A percentile compares a stretch with the other conserved stretches of the same genome.
Conservation (phyloP, 1,140 invertebrate genomes). For the Drosophila prosaltans region DNA sequence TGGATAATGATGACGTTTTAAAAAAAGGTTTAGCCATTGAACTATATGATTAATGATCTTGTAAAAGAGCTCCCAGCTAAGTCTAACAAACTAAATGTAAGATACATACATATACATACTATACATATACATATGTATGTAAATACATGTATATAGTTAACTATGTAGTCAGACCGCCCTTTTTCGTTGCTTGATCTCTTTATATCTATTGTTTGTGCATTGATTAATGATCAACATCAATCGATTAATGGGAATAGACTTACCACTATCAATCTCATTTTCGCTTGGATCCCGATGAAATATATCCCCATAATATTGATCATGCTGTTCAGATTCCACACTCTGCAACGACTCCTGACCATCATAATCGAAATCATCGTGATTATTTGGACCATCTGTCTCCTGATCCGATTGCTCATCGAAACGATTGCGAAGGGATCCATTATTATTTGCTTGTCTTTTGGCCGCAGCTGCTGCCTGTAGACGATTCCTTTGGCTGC, state of each 20-base stretch:
- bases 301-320: slow-evolving; percentile 83
- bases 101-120: background rate
- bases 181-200: slow-evolving; percentile 6
- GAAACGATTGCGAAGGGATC: slow-evolving; percentile 13
- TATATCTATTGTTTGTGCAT: slow-evolving; percentile 2
- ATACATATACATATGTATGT: background rate
- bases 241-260: slow-evolving; percentile 25
- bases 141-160: background rate
- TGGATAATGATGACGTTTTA: background rate
- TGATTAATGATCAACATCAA: slow-evolving; percentile 5
- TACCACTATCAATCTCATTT: slow-evolving; percentile 78
- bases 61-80: background rate
- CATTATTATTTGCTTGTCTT: slow-evolving; percentile 19
- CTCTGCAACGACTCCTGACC: slow-evolving; percentile 85
- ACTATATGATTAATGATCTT: background rate
- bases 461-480: slow-evolving; percentile 52
- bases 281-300: slow-evolving; percentile 79
- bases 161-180: background rate
- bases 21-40: background rate
- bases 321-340: slow-evolving; percentile 87
- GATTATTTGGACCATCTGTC: slow-evolving; percentile 34
- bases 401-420: slow-evolving; percentile 31
- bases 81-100: background rate
- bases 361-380: slow-evolving; percentile 73
- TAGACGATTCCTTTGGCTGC: slow-evolving; percentile 58